Evolutionary conservation across 2,113 vertebrate genomes (phyloP), one percentile per base, ranked within the genome.

Genomic region (Cynocephalus volans): DNA sequence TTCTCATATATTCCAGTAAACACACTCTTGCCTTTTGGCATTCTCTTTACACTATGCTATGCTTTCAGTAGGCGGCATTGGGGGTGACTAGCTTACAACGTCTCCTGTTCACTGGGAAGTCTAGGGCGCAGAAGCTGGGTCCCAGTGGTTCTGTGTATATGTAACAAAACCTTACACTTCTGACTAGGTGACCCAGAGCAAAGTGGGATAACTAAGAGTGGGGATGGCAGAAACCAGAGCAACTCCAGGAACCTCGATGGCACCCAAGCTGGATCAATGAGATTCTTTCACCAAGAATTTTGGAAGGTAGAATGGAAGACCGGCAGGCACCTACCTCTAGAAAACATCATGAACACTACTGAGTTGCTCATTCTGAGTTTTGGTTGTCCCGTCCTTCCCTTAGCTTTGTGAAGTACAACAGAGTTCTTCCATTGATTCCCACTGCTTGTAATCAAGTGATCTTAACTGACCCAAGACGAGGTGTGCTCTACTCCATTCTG

Each of bases 241-340:
- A 65, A 36, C 9, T 26, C 48, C 79, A 58, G 12, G 24, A 33
- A 52, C 5, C 8, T 81, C 72, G 50, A 15, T 28, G 36, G 19
- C 23, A 56, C n/a, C 80, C 54, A 62, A 7, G 28, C 52, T 50
- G 24, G 2, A 90, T 19, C 41, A 77, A 65, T 23, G 21, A 50
- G 76, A 88, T 82, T 69, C 62, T 97, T 88, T 79, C 69, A 72
- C 54, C 41, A 73, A 77, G 70, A 41, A 65, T 76, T 75, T 65
- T 94, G 54, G 91, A 93, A 94, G 18, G 8, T 26, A 76, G 15
- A 86, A 67, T 92, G n/a, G 58, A 87, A 73, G 15, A 56, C 19
- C 7, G 3, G 8, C 24, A 70, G 48, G 85, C 48, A 52, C 12
- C 28, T 12, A 23, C 50, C 65, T 70, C 54, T 56, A 80, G 13